These are phyloP conservation scores for Nemotelus nigrinus DNA, from an alignment of 2,888 invertebrate genomes.

Conservation along the genomic window DNA sequence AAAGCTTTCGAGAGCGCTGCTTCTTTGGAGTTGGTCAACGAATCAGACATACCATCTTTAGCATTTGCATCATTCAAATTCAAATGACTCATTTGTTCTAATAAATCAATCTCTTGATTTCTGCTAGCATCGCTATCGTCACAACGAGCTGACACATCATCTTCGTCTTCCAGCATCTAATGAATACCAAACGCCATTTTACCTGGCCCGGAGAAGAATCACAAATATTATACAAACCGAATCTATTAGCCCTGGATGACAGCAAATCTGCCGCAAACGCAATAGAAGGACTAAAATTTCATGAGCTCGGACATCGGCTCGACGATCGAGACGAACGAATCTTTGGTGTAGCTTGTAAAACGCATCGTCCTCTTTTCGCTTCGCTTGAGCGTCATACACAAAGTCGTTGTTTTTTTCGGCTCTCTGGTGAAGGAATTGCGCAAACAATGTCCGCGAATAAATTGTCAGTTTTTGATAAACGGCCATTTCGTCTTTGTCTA, in stretches of 20 bases:
- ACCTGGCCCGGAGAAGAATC: constrained; percentile 50
- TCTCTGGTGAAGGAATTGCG: constrained; percentile 79
- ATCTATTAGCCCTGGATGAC: constrained; percentile 86
- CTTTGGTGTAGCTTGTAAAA: constrained; percentile 73
- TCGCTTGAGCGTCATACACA: constrained; percentile 51
- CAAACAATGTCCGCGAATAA: constrained; percentile 79
- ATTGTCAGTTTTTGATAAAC: constrained; percentile 81
- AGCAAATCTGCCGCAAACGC: constrained; percentile 87
- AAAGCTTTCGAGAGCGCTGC: constrained; percentile 69
- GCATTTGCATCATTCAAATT: constrained; percentile 64
- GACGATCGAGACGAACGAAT: constrained; percentile 70
- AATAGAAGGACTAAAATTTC: constrained; percentile 84
- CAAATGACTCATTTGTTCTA: constrained; percentile 73
- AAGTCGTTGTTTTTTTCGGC: constrained; percentile 71
- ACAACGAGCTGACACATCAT: constrained; percentile 56
- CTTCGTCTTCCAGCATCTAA: constrained; percentile 68
- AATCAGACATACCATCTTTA: not conserved
- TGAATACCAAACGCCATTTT: constrained; percentile 45
- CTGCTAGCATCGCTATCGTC: constrained; percentile 63
- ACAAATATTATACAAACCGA: constrained; percentile 64
- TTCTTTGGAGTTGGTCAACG: constrained; percentile 60
- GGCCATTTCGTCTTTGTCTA: constrained; percentile 76
- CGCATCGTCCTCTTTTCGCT: constrained; percentile 63
- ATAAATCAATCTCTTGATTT: constrained; percentile 68
- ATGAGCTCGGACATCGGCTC: constrained; percentile 71